Conservation (phyloP, 2,113 vertebrate species). For the Hippotragus niger region DNA sequence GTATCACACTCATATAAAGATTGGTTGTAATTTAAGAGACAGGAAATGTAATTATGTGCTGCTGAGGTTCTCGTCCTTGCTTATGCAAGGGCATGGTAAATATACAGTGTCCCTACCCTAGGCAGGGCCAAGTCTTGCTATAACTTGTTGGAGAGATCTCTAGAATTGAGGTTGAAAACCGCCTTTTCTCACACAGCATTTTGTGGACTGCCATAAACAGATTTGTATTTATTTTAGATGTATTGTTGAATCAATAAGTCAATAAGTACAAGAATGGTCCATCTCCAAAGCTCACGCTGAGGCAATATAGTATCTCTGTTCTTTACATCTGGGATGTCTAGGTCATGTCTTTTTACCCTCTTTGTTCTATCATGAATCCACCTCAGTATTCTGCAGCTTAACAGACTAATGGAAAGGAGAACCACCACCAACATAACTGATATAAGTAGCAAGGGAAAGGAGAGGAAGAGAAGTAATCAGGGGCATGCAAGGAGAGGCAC, state of each 20-base stretch:
- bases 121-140: not conserved
- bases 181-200: not conserved
- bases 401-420: not conserved
- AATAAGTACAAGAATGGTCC: not conserved
- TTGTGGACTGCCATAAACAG: not conserved
- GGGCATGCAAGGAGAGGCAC: not conserved
- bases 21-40: slow-evolving; percentile 53
- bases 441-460: not conserved
- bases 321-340: not conserved
- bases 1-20: slow-evolving; percentile 29
- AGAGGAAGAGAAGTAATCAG: not conserved
- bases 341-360: not conserved
- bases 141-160: not conserved
- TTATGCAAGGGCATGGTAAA: slow-evolving; percentile 6
- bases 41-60: slow-evolving; percentile 51
- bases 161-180: not conserved
- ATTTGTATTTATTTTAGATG: not conserved
- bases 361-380: not conserved
- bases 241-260: not conserved
- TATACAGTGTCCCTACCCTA: not conserved
- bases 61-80: slow-evolving; percentile 20
- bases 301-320: not conserved
- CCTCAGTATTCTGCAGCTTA: not conserved
- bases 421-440: not conserved
- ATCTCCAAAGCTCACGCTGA: not conserved